Evolutionary conservation across 2,113 vertebrate genomes (phyloP).

Genomic region (Colinus virginianus): DNA sequence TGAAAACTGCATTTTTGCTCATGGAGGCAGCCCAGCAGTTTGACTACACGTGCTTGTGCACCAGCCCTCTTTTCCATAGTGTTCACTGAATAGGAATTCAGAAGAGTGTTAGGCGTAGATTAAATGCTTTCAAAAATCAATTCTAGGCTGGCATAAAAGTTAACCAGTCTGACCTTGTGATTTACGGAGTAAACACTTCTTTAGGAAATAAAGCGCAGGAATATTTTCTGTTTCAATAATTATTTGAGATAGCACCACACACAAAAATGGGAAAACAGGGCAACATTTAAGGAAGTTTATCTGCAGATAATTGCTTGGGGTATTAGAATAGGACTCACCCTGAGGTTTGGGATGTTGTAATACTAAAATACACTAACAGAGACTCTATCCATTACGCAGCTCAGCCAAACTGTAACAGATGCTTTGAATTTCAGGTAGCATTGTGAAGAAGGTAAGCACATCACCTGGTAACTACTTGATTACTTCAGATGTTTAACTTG

Average conservation of each 20-base stretch:
- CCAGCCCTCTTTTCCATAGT: not conserved
- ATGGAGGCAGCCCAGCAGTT: not conserved
- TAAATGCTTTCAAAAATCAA: conserved; percentile 55
- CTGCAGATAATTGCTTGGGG: not conserved
- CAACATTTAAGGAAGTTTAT: not conserved
- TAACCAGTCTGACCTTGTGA: conserved; percentile 44
- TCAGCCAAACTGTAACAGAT: not conserved
- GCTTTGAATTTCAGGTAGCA: not conserved
- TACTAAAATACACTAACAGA: not conserved
- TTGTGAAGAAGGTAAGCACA: not conserved
- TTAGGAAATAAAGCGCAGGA: conserved; percentile 23
- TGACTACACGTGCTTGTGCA: rapidly evolving
- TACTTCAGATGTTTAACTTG: not conserved
- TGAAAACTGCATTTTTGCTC: not conserved
- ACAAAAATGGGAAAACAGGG: not conserved
- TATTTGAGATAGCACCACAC: not conserved
- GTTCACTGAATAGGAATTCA: not conserved
- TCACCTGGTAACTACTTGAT: not conserved
- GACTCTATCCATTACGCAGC: not conserved
- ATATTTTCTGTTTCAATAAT: conserved; percentile 31
- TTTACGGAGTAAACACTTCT: conserved; percentile 34
- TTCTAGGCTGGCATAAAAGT: conserved; percentile 49
- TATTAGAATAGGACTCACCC: not conserved
- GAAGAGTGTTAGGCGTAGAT: not conserved
- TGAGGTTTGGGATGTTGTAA: not conserved